Conservation (phyloP, 64 coral and sea anemone species). For the Montipora foliosa region DNA sequence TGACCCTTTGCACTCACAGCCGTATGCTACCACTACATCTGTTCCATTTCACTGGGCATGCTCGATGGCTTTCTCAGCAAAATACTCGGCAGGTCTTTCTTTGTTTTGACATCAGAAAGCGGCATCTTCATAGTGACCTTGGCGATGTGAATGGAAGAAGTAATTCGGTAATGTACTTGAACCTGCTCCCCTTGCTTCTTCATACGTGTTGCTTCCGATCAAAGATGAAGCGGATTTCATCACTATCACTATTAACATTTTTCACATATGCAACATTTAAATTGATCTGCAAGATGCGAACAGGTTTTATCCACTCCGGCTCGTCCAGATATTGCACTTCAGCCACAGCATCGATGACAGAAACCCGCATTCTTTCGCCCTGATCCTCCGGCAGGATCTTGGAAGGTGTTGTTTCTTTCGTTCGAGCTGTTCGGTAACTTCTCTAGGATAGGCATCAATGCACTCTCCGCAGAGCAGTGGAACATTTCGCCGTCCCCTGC, state of each 20-base stretch:
- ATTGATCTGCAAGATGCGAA: background rate
- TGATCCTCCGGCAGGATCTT: too few species aligned
- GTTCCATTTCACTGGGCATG: background rate
- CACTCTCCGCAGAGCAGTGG: too few species aligned
- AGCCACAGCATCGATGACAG: too few species aligned
- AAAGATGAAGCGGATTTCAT: slow-evolving; percentile 9
- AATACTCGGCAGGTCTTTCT: background rate
- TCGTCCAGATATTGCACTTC: too few species aligned
- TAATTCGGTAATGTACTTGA: background rate
- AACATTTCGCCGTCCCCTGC: too few species aligned
- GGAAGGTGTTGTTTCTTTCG: too few species aligned
- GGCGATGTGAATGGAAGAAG: background rate
- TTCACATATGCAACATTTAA: background rate
- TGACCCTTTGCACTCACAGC: background rate
- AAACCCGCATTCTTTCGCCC: too few species aligned
- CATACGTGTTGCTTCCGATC: background rate
- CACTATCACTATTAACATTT: background rate
- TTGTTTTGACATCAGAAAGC: background rate
- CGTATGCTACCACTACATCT: background rate
- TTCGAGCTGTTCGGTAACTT: too few species aligned
- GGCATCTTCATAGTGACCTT: slow-evolving; percentile 30
- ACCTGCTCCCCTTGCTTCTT: slow-evolving; percentile 22
- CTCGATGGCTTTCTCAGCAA: background rate
- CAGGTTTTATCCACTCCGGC: too few species aligned
- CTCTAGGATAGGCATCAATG: too few species aligned